Evolutionary conservation across 2,888 invertebrate genomes (phyloP).

Genomic region (Limnephilus rhombicus): DNA sequence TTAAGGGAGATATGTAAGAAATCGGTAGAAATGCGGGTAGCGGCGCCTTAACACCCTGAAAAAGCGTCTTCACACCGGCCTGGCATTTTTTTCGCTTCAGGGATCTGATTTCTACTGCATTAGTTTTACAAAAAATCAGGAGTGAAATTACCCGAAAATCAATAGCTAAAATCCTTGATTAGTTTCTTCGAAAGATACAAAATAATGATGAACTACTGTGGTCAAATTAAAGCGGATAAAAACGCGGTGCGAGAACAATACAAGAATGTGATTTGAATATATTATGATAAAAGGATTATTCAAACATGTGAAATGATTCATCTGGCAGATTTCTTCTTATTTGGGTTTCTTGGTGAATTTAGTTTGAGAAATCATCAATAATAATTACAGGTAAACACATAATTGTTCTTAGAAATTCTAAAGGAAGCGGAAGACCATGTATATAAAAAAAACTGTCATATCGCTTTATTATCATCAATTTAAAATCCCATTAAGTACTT

Average conservation of each 20-base stretch:
- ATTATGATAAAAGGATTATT: background rate
- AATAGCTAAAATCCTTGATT: background rate
- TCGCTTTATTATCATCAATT: too few species aligned
- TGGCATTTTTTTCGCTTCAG: background rate
- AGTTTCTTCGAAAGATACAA: background rate
- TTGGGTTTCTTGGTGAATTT: background rate
- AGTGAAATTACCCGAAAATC: background rate
- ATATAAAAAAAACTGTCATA: too few species aligned
- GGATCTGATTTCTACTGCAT: background rate
- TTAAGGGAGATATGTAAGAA: too few species aligned
- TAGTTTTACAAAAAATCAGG: background rate
- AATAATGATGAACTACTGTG: background rate
- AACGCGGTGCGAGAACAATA: background rate
- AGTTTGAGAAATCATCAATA: background rate
- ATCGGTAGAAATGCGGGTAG: too few species aligned
- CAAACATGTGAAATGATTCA: background rate
- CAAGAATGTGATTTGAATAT: background rate
- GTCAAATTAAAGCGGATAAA: background rate
- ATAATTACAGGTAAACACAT: too few species aligned
- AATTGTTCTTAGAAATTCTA: too few species aligned
- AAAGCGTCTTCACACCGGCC: background rate
- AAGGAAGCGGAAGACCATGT: too few species aligned
- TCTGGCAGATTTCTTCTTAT: background rate
- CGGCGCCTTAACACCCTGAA: too few species aligned
- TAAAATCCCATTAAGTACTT: too few species aligned